Conservation (phyloP, 2,797 vertebrate species). For the Pangasius krempfi region DNA sequence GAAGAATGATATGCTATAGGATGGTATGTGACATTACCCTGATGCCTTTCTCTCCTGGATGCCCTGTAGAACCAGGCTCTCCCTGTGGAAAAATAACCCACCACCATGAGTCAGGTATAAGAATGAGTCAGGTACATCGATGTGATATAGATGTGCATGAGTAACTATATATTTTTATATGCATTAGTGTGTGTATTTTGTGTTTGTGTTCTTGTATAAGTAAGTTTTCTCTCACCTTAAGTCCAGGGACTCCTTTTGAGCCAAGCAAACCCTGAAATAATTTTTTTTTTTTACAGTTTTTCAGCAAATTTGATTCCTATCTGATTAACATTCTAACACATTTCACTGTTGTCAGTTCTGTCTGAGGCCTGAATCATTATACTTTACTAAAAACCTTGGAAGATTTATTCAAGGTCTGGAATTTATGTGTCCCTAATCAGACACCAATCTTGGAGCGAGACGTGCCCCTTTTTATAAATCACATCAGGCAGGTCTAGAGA, state of each 20-base stretch:
- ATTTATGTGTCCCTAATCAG: too few species aligned
- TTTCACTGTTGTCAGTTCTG: neutral
- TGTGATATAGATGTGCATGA: conserved; percentile 1
- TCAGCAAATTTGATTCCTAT: neutral
- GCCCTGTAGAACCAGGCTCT: conserved; percentile 78
- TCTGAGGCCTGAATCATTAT: neutral
- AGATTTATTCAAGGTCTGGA: neutral
- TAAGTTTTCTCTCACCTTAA: conserved; percentile 55
- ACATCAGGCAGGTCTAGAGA: neutral
- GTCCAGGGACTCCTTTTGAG: conserved; percentile 72
- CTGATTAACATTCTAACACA: neutral
- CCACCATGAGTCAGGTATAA: neutral
- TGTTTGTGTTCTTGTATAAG: conserved; percentile 9
- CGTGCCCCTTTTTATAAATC: neutral
- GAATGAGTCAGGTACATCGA: conserved; percentile 12
- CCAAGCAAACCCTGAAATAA: conserved; percentile 71
- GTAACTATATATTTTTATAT: neutral
- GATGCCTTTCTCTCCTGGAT: conserved; percentile 82
- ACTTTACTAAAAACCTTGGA: neutral
- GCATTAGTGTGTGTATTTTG: conserved; percentile 3
- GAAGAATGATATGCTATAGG: neutral
- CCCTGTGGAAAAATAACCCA: conserved; percentile 73
- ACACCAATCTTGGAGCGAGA: neutral
- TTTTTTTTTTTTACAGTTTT: neutral
- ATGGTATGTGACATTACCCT: conserved; percentile 70